A percentile compares a stretch with the other conserved stretches of the same genome.
Conservation (phyloP, 2,113 vertebrate species). For the Todiramphus saurophagus region DNA sequence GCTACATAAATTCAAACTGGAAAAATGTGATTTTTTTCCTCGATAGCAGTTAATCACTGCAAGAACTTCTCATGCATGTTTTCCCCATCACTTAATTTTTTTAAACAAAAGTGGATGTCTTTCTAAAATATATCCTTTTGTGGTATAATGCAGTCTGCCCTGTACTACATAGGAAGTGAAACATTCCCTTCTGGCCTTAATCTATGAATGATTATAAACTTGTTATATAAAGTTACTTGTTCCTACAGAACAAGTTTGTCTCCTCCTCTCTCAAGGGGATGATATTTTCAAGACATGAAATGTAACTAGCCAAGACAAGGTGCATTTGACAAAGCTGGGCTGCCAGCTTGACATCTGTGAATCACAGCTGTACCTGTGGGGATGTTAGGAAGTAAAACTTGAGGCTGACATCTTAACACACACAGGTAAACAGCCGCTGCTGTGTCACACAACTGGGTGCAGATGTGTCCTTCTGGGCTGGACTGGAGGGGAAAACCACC, state of each 20-base stretch:
- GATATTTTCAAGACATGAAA: not conserved
- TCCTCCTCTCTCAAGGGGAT: not conserved
- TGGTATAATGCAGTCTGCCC: not conserved
- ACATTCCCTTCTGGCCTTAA: not conserved
- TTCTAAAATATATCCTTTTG: not conserved
- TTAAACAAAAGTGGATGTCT: not conserved
- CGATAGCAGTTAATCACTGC: not conserved
- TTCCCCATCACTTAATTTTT: not conserved
- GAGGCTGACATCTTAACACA: not conserved
- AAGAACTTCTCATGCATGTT: not conserved
- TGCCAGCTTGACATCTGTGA: not conserved
- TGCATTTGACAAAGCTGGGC: not conserved
- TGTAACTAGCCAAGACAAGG: not conserved
- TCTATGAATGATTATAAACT: not conserved
- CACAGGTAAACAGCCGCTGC: not conserved
- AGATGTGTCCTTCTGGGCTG: not conserved
- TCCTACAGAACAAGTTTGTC: not conserved
- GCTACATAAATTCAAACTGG: not conserved
- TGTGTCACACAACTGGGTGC: not conserved
- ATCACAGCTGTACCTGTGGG: not conserved
- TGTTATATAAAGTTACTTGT: not conserved
- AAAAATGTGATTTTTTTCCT: not conserved
- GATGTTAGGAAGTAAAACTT: not conserved
- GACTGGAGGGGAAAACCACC: not conserved
- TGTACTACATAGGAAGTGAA: not conserved